Base-by-base conservation (phyloP, 2,888 invertebrate genomes). In the Herminia tarsipennalis region DNA sequence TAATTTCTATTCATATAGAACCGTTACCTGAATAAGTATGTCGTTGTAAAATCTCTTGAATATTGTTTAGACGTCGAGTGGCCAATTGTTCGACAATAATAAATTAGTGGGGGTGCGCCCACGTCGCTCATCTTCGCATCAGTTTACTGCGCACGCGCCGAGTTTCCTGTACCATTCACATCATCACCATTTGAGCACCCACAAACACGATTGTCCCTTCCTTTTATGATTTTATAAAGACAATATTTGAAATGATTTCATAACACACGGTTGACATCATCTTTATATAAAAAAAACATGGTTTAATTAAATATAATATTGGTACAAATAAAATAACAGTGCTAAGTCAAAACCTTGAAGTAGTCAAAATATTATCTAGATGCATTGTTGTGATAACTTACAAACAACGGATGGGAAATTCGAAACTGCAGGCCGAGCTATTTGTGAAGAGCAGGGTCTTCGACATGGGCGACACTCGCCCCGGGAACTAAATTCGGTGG, bases 61-160 rank as follows among this genome's bases (percentile, higher is more conserved):
- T 66, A 61, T 63, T 65, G 62, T 49, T 68, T 55, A 58, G 61
- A 56, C 47, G 47, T 43, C 32, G 39, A 76, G 71, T 72, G 72
- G 71, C 64, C 84, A 82, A 83, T 82, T 84, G 83, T 78, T 76
- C 66, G 70, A 75, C 72, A 76, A 79, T 57, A 63, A 83, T 74
- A 74, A 80, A 70, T 66, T 63, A 64, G 81, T 77, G 85, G 84
- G 87, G 87, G 86, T 82, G 86, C 86, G 83, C 89, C 88, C 83
- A 88, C 88, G 79, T 82, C 59, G 76, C 77, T 86, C 86, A 89
- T 89, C 88, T 86, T 69, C 56, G 73, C 83, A 86, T 85, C 81
- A 86, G 79, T 78, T 86, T 74, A 83, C 80, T 68, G 84, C 77
- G 85, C 88, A 88, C 87, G 87, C 85, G 86, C 73, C 73, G 70